Conservation (phyloP, 1,140 invertebrate species). For the Druon quercuslanigerum region DNA sequence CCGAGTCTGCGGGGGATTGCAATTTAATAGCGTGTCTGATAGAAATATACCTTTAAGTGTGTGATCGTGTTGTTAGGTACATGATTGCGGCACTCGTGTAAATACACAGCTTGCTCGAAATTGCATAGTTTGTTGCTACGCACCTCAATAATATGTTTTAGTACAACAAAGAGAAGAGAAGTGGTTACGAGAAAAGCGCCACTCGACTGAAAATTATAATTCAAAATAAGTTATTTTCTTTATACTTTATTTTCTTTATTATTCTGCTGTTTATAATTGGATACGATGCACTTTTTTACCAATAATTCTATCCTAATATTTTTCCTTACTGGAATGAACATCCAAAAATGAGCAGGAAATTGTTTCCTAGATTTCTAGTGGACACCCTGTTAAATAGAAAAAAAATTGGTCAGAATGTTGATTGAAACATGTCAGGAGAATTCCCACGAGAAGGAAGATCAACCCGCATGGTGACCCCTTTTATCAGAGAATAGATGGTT, state of each 20-base stretch:
- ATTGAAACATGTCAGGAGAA: conserved; percentile 3
- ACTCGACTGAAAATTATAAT: too few relatives aligned
- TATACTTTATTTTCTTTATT: too few relatives aligned
- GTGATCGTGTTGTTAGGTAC: conserved; percentile 43
- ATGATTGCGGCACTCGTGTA: conserved; percentile 61
- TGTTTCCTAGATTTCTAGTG: too few relatives aligned
- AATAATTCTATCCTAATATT: too few relatives aligned
- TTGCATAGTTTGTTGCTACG: conserved; percentile 12
- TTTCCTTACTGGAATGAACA: too few relatives aligned
- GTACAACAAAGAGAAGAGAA: not conserved
- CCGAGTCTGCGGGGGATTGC: conserved; percentile 57
- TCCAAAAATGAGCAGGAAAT: too few relatives aligned
- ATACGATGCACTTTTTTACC: too few relatives aligned
- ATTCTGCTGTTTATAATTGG: too few relatives aligned
- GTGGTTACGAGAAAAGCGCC: not conserved
- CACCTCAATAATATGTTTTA: not conserved
- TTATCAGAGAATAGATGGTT: conserved; percentile 44
- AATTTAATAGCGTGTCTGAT: conserved; percentile 52
- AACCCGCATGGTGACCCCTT: conserved; percentile 50
- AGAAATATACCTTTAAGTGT: conserved; percentile 48
- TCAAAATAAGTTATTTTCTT: too few relatives aligned
- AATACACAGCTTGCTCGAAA: conserved; percentile 53
- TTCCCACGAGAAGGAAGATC: conserved; percentile 41
- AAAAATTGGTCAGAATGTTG: not conserved
- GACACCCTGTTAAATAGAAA: too few relatives aligned